Evolutionary conservation across 2,888 invertebrate species (phyloP), one percentile per base, ranked within the genome.

Genomic region (Parnassius apollo): DNA sequence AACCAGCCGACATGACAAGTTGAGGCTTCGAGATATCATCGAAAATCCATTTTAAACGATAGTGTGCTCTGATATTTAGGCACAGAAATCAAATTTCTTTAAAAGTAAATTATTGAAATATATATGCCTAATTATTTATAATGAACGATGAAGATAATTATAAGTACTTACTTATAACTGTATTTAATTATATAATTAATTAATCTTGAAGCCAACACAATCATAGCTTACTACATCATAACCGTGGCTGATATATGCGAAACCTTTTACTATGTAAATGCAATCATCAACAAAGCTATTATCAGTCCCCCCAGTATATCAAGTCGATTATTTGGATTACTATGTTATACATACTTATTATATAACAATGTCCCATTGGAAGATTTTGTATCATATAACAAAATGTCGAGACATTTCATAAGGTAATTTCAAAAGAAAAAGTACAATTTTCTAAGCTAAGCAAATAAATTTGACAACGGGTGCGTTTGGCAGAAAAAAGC

Each of bases 11-110:
- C n/a, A 18, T 13, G 49, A 49, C 9, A 49, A 53, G 49, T 42
- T 48, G 50, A 59, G 25, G 48, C 60, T 53, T 60, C 50, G 42
- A 35, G 22, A 54, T 60, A 60, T 60, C 64, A 18, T 64, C 64
- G 60, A 53, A 48, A 3, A 44, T 42, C 18, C n/a, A 35, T 7
- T 7, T 13, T 25, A 10, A 42, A 44, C 57, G 44, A 64, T 44
- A 46, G 25, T 57, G 12, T 9, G 49, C 49, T 58, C 25, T 57
- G 44, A 9, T 10, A 0, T 1, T n/a, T 22, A 13, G n/a, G 2
- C 9, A 7, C 18, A 46, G 57, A 11, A 53, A 35, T 57, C 49
- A 25, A 57, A 48, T 53, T 62, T 44, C 51, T 53, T 48, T 53
- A 42, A 13, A 49, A 13, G 35, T 7, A 35, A 35, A 35, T 35